phyloP scores from a whole-genome alignment of 92 coral and sea anemone species.

The Palythoa caribaeorum region DNA sequence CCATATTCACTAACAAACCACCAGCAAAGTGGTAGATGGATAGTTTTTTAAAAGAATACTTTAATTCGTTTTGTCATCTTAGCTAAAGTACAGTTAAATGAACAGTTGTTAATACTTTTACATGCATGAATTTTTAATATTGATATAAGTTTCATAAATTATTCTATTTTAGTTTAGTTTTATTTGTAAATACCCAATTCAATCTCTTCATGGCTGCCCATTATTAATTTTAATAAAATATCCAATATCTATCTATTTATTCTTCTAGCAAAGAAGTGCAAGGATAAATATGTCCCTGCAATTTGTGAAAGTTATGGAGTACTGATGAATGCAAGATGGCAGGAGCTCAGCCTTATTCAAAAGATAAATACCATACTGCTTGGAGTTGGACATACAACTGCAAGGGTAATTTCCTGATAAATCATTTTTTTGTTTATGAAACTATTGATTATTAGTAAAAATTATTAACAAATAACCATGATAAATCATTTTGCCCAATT shows the following conservation, averaged over 20 bases:
- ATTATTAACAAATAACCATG: neutral
- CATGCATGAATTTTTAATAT: neutral
- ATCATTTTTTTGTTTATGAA: neutral
- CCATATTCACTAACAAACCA: neutral
- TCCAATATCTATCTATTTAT: neutral
- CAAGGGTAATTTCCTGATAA: conserved; percentile 28
- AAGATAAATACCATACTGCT: conserved; percentile 19
- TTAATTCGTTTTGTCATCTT: neutral
- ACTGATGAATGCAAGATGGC: conserved; percentile 23
- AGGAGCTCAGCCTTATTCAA: conserved; percentile 16
- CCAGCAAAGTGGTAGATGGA: conserved; percentile 2
- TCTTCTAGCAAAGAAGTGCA: conserved; percentile 11
- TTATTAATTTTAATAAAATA: neutral
- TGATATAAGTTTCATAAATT: conserved; percentile 6
- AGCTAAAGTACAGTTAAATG: neutral
- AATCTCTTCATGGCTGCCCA: neutral
- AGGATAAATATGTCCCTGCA: conserved; percentile 20
- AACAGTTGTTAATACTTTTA: neutral
- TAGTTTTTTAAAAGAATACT: neutral
- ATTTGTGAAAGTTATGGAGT: conserved; percentile 18
- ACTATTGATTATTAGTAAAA: conserved; percentile 26
- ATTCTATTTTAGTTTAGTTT: neutral
- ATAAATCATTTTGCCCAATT: neutral
- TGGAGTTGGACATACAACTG: conserved; percentile 32
- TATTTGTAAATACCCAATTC: conserved; percentile 1